Conservation (phyloP, 2,113 vertebrate genomes). For the Empidonax alnorum region DNA sequence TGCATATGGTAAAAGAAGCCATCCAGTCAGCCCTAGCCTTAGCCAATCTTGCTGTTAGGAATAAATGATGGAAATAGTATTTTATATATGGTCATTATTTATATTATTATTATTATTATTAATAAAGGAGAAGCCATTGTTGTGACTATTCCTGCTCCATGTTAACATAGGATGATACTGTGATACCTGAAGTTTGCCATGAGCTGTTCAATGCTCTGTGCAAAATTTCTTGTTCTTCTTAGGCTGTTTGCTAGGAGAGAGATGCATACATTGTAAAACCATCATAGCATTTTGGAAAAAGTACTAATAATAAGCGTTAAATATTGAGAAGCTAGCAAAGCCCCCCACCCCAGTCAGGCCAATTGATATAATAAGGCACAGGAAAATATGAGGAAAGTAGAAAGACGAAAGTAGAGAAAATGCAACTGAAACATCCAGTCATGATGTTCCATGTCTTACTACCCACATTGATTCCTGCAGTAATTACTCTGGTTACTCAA, state of each 20-base stretch:
- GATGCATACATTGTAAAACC: neutral
- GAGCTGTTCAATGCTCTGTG: neutral
- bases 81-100: neutral
- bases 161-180: neutral
- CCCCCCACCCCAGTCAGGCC: neutral
- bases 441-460: neutral
- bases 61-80: neutral
- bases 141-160: neutral
- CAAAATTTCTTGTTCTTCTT: neutral
- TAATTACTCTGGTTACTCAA: neutral
- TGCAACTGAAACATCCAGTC: neutral
- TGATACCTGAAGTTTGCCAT: neutral
- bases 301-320: neutral
- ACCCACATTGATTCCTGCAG: neutral
- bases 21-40: neutral
- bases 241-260: neutral
- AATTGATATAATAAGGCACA: neutral
- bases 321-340: neutral
- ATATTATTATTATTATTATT: neutral
- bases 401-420: neutral
- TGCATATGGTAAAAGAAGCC: neutral
- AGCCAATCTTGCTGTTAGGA: neutral
- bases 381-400: neutral
- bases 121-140: neutral
- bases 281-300: neutral